Percentiles rank a stretch among this genome's conserved stretches.
These are phyloP conservation scores for Frieseomelitta varia DNA, from an alignment of 1,140 invertebrate species.

Conservation along the genomic window DNA sequence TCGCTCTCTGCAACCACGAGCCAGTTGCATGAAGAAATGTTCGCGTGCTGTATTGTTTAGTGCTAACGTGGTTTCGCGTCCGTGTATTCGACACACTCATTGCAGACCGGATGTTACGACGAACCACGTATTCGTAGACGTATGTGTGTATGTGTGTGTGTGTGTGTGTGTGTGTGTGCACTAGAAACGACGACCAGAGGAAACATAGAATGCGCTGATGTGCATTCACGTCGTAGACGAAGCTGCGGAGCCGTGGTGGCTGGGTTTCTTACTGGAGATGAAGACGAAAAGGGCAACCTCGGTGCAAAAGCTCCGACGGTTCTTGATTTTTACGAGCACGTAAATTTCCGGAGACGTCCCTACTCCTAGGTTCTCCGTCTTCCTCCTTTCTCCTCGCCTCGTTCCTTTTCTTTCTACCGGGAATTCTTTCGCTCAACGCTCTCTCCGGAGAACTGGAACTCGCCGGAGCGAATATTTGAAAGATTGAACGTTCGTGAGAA, in stretches of 20 bases:
- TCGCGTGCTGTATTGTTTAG: not conserved
- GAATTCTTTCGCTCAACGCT: conserved; percentile 41
- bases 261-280: conserved; percentile 49
- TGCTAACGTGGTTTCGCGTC: not conserved
- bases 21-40: conserved; percentile 3
- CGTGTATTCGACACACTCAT: conserved; percentile 2
- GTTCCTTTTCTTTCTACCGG: conserved; percentile 1
- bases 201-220: conserved; percentile 22
- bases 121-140: conserved; percentile 1
- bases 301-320: conserved; percentile 78
- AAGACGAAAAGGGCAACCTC: conserved; percentile 76
- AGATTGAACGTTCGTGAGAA: not conserved
- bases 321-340: conserved; percentile 82
- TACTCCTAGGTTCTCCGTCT: conserved; percentile 34
- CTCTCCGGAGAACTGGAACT: conserved; percentile 12
- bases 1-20: not conserved
- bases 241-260: conserved; percentile 20
- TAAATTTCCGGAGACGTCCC: conserved; percentile 77
- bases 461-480: conserved; percentile 16
- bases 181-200: not conserved
- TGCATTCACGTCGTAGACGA: conserved; percentile 39
- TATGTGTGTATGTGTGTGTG: not conserved
- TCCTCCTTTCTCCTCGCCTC: conserved; percentile 17
- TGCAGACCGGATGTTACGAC: not conserved
- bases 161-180: not conserved